phyloP scores from a whole-genome alignment of 2,888 invertebrate genomes.

The Lydus trimaculatus region DNA sequence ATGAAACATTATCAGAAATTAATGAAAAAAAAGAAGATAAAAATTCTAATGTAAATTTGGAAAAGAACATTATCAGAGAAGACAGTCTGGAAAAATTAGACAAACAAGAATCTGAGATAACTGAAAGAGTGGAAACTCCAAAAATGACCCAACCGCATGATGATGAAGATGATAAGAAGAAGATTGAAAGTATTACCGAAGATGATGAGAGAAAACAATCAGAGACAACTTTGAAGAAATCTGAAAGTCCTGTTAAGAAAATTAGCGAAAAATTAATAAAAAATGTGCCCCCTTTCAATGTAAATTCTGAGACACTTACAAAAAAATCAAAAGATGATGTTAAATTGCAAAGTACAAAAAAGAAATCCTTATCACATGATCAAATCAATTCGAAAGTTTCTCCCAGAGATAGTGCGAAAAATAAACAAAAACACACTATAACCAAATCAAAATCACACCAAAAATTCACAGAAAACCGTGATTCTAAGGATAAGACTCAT shows the following conservation, averaged over 20 bases:
- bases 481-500: neutral
- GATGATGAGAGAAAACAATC: neutral
- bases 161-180: neutral
- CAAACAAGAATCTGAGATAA: neutral
- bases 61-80: neutral
- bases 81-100: neutral
- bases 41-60: neutral
- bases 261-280: too few species aligned
- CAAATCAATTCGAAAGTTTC: neutral
- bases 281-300: too few species aligned
- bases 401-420: neutral
- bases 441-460: neutral
- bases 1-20: neutral
- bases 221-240: neutral
- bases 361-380: slow-evolving; percentile 18
- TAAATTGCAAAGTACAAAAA: slow-evolving; percentile 22
- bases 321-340: slow-evolving; percentile 18
- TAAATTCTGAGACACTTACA: too few species aligned
- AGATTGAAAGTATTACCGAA: too few species aligned
- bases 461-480: neutral
- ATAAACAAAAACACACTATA: neutral
- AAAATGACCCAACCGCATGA: neutral
- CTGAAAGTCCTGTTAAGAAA: too few species aligned
- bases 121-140: neutral
- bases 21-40: neutral